Percentiles rank a stretch among this genome's conserved stretches.
These are phyloP conservation scores for Gila orcuttii DNA, from an alignment of 2,113 vertebrate genomes.

Conservation along the genomic window DNA sequence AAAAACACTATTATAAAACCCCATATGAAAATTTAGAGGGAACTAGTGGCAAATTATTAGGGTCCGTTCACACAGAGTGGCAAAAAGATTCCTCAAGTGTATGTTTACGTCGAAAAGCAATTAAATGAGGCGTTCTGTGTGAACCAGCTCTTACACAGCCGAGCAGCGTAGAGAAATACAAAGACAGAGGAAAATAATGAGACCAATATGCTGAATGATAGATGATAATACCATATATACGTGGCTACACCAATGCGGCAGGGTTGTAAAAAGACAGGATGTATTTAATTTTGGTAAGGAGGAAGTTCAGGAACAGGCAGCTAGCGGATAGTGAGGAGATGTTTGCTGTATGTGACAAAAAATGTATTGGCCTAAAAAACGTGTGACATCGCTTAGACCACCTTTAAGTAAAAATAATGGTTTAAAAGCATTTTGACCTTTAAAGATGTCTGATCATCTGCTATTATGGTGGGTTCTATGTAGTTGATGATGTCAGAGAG, in stretches of 20 bases:
- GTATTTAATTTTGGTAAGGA: no score
- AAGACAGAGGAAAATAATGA: neutral
- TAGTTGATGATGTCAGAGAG: slow-evolving; percentile 59
- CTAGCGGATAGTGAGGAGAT: no score
- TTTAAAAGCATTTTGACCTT: slow-evolving; percentile 57
- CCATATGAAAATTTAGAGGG: no score
- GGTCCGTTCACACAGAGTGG: neutral
- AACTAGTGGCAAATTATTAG: no score
- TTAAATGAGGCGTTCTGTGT: neutral
- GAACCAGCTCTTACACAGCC: neutral
- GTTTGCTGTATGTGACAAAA: no score
- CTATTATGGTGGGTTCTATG: slow-evolving; percentile 42
- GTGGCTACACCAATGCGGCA: no score
- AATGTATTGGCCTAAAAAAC: no score
- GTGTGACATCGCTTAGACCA: neutral
- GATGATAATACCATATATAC: neutral
- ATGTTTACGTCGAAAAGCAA: neutral
- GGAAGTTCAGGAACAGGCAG: no score
- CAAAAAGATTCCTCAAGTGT: no score
- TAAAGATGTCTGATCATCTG: slow-evolving; percentile 62
- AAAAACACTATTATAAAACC: no score
- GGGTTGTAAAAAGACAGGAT: no score
- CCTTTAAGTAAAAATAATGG: neutral
- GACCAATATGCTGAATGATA: neutral
- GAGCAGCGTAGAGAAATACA: neutral